A percentile compares a stretch with the other conserved stretches of the same genome.
phyloP scores from a whole-genome alignment of 2,797 vertebrate species.

The Cynodonichthys magdalenae region DNA sequence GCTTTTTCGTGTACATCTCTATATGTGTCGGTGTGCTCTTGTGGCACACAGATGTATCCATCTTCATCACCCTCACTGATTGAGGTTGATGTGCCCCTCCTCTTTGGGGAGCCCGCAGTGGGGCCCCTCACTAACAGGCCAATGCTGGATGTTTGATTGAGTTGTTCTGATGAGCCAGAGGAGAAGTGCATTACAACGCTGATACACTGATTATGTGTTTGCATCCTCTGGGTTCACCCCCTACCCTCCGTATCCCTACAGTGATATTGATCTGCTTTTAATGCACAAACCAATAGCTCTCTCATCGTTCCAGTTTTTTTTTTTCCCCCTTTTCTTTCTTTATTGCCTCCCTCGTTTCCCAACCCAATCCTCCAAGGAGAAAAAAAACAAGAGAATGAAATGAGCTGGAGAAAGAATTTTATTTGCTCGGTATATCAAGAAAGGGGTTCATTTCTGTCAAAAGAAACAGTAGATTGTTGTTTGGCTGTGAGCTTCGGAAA shows the following conservation, averaged over 20 bases:
- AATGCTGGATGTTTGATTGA: constrained; percentile 72
- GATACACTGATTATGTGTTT: constrained; percentile 75
- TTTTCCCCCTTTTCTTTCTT: constrained; percentile 25
- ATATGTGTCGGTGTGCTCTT: neutral
- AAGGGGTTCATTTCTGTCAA: constrained; percentile 65
- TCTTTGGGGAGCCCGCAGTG: constrained; percentile 33
- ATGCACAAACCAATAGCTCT: constrained; percentile 69
- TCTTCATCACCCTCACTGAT: constrained; percentile 74
- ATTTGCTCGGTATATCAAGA: constrained; percentile 71
- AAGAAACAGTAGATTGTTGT: constrained; percentile 62
- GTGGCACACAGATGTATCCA: constrained; percentile 40
- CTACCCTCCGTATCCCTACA: constrained; percentile 22
- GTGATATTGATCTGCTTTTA: constrained; percentile 74
- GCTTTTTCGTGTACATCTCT: constrained; percentile 17
- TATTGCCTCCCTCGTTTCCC: constrained; percentile 22
- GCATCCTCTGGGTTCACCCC: constrained; percentile 59
- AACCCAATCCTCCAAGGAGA: constrained; percentile 49
- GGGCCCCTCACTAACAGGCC: constrained; percentile 59
- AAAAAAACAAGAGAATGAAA: constrained; percentile 47
- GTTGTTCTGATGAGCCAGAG: constrained; percentile 70
- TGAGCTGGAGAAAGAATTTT: constrained; percentile 61
- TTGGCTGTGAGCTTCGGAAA: constrained; percentile 43
- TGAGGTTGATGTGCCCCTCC: constrained; percentile 73
- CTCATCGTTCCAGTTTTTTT: constrained; percentile 71
- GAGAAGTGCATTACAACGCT: constrained; percentile 72